phyloP scores from a whole-genome alignment of 2,113 vertebrate genomes.

The Bufo gargarizans region DNA sequence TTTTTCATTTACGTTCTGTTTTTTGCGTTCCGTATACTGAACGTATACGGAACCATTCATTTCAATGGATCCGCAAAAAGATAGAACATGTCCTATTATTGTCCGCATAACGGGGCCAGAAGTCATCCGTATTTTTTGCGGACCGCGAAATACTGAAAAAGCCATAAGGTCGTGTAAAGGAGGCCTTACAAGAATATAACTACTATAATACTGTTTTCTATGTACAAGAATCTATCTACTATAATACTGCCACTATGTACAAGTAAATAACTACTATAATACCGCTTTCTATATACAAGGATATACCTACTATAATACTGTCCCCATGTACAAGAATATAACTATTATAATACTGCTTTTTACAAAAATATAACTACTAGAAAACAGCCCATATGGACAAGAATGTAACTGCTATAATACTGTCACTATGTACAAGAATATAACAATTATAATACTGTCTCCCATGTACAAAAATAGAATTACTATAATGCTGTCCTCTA shows the following conservation, averaged over 20 bases:
- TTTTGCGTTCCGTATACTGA: too few species aligned
- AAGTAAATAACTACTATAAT: background rate
- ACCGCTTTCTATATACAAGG: background rate
- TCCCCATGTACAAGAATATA: background rate
- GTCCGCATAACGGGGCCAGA: too few species aligned
- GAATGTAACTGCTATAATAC: background rate
- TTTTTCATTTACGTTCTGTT: too few species aligned
- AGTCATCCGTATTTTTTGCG: too few species aligned
- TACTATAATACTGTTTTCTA: too few species aligned
- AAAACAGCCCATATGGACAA: background rate
- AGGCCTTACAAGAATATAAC: slow-evolving; percentile 31
- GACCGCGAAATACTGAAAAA: too few species aligned
- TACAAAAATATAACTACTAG: background rate
- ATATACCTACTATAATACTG: slow-evolving; percentile 4
- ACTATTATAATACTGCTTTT: background rate
- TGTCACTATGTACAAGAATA: background rate
- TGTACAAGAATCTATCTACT: slow-evolving; percentile 31
- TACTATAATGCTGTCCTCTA: background rate
- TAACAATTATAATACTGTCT: background rate
- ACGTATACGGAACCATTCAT: too few species aligned
- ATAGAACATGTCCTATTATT: too few species aligned
- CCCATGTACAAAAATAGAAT: background rate
- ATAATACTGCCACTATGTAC: too few species aligned
- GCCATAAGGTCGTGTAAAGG: too few species aligned
- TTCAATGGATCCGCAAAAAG: too few species aligned